Evolutionary conservation across 2,797 vertebrate species (phyloP).

Genomic region (Amblyraja radiata): DNA sequence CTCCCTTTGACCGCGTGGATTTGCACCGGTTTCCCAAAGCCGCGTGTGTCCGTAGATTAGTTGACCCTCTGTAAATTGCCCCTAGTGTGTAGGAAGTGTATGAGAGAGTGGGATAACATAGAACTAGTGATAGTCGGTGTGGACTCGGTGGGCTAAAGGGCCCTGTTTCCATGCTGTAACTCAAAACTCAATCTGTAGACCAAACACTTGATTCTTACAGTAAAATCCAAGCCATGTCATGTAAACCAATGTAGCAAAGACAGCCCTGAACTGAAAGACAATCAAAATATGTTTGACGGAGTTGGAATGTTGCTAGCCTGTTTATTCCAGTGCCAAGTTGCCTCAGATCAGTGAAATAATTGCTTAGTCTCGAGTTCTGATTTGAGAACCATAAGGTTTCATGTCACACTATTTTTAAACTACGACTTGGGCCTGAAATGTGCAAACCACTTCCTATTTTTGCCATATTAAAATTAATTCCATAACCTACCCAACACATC

Average conservation of each 20-base stretch:
- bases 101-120: too few relatives aligned
- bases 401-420: background rate
- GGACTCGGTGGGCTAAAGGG: too few relatives aligned
- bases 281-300: background rate
- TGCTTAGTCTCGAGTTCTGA: background rate
- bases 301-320: background rate
- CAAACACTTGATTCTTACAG: background rate
- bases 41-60: too few relatives aligned
- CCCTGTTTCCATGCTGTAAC: too few relatives aligned
- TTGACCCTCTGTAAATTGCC: too few relatives aligned
- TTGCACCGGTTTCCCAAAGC: too few relatives aligned
- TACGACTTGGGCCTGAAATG: background rate
- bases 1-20: too few relatives aligned
- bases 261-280: too few relatives aligned
- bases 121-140: too few relatives aligned
- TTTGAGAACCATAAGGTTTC: background rate
- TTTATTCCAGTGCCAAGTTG: background rate
- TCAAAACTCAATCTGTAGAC: too few relatives aligned
- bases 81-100: too few relatives aligned
- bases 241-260: background rate
- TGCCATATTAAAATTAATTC: background rate
- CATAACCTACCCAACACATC: too few relatives aligned
- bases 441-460: background rate
- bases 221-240: background rate
- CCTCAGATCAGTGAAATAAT: background rate